A percentile compares a stretch with the other conserved stretches of the same genome.
Conservation (phyloP, 2,888 invertebrate species). For the Phalera bucephala region DNA sequence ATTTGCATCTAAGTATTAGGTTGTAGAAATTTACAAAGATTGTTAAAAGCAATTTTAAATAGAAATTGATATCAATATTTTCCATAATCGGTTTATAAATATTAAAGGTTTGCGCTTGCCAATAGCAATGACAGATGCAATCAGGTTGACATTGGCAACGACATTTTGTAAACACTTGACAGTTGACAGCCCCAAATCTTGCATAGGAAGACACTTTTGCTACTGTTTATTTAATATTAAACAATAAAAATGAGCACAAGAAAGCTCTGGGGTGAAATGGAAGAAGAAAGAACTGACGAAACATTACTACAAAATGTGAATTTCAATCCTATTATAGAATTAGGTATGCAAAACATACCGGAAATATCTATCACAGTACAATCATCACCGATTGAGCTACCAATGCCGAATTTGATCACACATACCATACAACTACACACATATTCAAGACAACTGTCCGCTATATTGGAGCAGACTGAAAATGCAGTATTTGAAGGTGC, state of each 20-base stretch:
- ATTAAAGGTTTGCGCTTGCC: no score
- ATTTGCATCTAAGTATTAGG: no score
- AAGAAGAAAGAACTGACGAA: constrained; percentile 59
- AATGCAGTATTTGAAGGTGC: constrained; percentile 60
- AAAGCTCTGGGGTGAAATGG: constrained; percentile 72
- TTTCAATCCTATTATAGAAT: constrained; percentile 76
- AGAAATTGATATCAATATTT: no score
- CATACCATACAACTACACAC: constrained; percentile 73
- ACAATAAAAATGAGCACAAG: constrained; percentile 48
- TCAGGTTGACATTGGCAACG: no score
- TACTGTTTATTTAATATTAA: no score
- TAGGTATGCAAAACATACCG: constrained; percentile 78
- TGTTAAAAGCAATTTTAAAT: no score
- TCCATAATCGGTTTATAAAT: no score
- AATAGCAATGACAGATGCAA: no score
- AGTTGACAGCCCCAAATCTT: no score
- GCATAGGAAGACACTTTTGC: no score
- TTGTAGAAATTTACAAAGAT: no score
- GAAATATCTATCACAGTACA: constrained; percentile 75
- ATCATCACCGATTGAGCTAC: constrained; percentile 71
- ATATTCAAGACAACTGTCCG: constrained; percentile 57
- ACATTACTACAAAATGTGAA: constrained; percentile 68
- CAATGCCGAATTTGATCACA: constrained; percentile 69
- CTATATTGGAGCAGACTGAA: constrained; percentile 65
- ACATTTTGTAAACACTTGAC: no score